These are phyloP conservation scores for Enhydra lutris DNA, from an alignment of 2,113 vertebrate genomes.

Conservation along the genomic window DNA sequence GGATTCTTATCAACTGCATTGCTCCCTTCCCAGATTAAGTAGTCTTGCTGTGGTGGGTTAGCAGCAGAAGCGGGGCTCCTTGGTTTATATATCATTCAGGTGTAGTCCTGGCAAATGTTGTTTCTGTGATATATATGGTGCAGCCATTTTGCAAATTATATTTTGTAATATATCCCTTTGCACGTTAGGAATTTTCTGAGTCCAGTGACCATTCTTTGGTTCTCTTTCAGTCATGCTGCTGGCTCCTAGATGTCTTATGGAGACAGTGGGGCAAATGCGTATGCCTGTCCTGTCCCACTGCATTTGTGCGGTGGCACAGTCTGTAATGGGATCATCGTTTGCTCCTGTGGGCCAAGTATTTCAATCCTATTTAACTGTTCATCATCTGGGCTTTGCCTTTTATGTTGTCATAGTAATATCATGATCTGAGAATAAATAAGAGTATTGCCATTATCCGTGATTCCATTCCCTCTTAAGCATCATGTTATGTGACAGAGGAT, in stretches of 20 bases:
- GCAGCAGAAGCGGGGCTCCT: not conserved
- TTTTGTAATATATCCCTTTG: not conserved
- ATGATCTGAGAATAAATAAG: not conserved
- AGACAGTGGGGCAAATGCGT: rapidly evolving
- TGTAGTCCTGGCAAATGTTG: not conserved
- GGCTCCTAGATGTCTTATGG: not conserved
- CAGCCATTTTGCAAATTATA: not conserved
- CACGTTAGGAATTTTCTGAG: not conserved
- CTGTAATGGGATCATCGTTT: not conserved
- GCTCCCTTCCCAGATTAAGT: not conserved
- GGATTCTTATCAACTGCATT: not conserved
- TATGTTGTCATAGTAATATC: not conserved
- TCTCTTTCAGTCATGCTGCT: not conserved
- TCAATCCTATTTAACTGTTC: not conserved
- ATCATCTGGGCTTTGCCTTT: not conserved
- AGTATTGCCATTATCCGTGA: not conserved
- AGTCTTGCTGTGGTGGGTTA: not conserved
- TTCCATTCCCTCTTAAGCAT: not conserved
- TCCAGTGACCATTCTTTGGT: not conserved
- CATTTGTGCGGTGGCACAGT: not conserved
- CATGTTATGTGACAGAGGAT: not conserved
- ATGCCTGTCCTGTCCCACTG: not conserved
- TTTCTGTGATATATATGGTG: not conserved
- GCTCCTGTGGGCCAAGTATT: not conserved
- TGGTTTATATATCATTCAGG: not conserved